Conservation (phyloP, 2,888 invertebrate species). For the Ormyrus rosae region DNA sequence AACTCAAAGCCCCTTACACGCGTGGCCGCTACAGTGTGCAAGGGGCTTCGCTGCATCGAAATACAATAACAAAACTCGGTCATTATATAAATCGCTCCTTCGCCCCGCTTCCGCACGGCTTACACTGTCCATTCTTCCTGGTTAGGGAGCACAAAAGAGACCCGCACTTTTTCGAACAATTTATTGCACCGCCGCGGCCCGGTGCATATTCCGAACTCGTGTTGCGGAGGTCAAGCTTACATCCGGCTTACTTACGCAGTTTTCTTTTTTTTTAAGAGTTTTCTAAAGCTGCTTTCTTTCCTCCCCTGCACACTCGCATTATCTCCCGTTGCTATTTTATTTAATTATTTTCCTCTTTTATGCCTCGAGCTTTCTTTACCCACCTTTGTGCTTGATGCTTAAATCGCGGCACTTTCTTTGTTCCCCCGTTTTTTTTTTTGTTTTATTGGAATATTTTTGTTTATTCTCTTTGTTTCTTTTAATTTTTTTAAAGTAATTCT, state of each 20-base stretch:
- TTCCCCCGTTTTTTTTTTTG: background rate
- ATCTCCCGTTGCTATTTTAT: too few relatives aligned
- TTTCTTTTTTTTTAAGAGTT: background rate
- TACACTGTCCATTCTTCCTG: slow-evolving; percentile 14
- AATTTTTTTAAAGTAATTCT: too few relatives aligned
- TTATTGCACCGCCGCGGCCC: slow-evolving; percentile 5
- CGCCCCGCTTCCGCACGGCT: background rate
- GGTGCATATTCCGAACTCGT: background rate
- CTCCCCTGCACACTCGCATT: too few relatives aligned
- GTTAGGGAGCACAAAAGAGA: background rate
- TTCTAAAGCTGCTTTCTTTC: background rate
- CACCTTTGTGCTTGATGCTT: too few relatives aligned
- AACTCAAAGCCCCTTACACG: too few relatives aligned
- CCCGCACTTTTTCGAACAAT: slow-evolving; percentile 32
- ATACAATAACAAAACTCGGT: slow-evolving; percentile 15
- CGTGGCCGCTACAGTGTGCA: too few relatives aligned
- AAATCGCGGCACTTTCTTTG: background rate
- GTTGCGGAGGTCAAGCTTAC: background rate
- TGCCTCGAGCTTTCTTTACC: too few relatives aligned
- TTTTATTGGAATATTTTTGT: background rate
- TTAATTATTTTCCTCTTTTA: too few relatives aligned
- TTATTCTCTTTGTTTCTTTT: background rate
- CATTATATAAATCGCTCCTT: slow-evolving; percentile 27
- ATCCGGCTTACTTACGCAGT: background rate
- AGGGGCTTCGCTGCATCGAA: background rate